phyloP scores from a whole-genome alignment of 2,888 invertebrate species.

The Lypha dubia region DNA sequence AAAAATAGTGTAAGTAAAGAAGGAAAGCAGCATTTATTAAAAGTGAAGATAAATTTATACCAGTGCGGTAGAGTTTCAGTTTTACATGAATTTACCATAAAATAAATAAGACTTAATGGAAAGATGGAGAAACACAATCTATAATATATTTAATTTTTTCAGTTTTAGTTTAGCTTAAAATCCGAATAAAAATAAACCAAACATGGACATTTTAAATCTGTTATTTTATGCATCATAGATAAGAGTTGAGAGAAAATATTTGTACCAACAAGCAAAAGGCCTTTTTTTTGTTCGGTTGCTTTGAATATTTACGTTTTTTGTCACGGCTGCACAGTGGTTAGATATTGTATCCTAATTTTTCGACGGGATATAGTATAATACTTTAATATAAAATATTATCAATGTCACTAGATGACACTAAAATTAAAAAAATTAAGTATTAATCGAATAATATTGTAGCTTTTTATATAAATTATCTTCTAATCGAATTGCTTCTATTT shows the following conservation, averaged over 20 bases:
- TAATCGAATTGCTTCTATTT: too few relatives aligned
- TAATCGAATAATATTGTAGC: too few relatives aligned
- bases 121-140: neutral
- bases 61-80: slow-evolving; percentile 19
- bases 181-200: slow-evolving; percentile 3
- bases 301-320: neutral
- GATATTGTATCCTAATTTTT: too few relatives aligned
- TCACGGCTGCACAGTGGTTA: too few relatives aligned
- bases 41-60: slow-evolving; percentile 6
- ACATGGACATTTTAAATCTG: slow-evolving; percentile 44
- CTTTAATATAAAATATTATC: too few relatives aligned
- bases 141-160: too few relatives aligned
- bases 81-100: slow-evolving; percentile 43
- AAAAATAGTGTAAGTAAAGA: neutral
- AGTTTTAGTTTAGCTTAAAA: slow-evolving; percentile 4
- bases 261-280: neutral
- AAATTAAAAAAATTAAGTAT: too few relatives aligned
- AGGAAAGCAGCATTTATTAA: neutral
- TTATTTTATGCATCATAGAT: slow-evolving; percentile 48
- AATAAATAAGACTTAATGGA: neutral
- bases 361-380: too few relatives aligned
- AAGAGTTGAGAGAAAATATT: neutral
- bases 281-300: neutral
- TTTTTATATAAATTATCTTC: too few relatives aligned
- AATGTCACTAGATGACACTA: too few relatives aligned